A percentile compares a stretch with the other conserved stretches of the same genome.
Conservation (phyloP, 2,888 invertebrate species). For the Rhingia rostrata region DNA sequence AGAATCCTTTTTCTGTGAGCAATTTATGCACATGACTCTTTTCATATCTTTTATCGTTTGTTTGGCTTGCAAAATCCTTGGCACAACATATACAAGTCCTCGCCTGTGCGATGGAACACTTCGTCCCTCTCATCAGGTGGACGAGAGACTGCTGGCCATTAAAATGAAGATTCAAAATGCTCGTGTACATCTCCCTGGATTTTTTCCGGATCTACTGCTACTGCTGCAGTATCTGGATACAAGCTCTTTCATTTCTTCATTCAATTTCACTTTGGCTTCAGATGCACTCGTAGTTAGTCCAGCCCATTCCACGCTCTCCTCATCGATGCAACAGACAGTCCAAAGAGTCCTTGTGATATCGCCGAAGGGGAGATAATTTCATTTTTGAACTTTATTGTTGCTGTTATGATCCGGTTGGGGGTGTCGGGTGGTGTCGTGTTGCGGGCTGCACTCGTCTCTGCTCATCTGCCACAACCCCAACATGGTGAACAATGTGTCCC, state of each 20-base stretch:
- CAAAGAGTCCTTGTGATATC: constrained; percentile 67
- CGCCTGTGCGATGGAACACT: constrained; percentile 17
- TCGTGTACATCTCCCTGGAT: constrained; percentile 19
- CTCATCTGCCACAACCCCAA: not conserved
- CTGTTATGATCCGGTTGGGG: constrained; percentile 58
- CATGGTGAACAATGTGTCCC: not conserved
- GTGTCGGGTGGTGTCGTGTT: not conserved
- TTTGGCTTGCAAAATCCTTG: constrained; percentile 48
- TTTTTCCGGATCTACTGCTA: constrained; percentile 49
- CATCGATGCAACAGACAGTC: constrained; percentile 73
- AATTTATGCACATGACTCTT: constrained; percentile 72
- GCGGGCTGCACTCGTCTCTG: constrained; percentile 55
- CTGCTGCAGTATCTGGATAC: constrained; percentile 43
- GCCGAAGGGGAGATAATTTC: constrained; percentile 72
- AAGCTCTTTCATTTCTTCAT: constrained; percentile 69
- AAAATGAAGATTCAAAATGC: constrained; percentile 68
- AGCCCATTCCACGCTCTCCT: not conserved
- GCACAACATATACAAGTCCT: constrained; percentile 37
- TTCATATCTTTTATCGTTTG: constrained; percentile 56
- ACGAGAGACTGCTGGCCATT: constrained; percentile 54
- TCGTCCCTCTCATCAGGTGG: constrained; percentile 57
- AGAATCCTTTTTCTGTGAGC: constrained; percentile 58
- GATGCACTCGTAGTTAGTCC: constrained; percentile 60
- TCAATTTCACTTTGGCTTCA: constrained; percentile 72
- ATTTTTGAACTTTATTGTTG: constrained; percentile 73